A percentile compares a stretch with the other conserved stretches of the same genome.
These are phyloP conservation scores for Cydia amplana DNA, from an alignment of 1,140 invertebrate species.

Conservation along the genomic window DNA sequence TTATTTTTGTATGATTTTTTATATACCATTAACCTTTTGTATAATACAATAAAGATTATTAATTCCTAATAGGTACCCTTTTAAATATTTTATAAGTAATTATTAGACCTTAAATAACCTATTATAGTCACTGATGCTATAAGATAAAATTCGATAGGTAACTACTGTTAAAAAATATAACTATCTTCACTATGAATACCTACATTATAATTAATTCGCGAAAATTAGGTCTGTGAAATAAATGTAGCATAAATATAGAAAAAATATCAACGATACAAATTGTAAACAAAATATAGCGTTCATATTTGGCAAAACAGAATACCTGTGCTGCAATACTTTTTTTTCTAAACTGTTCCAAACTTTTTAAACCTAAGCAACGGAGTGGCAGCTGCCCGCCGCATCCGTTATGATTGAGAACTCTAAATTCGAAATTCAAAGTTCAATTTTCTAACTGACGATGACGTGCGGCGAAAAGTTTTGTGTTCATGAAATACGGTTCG, in stretches of 20 bases:
- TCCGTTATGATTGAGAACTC: slow-evolving; percentile 16
- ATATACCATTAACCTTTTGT: no score
- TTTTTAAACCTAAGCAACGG: slow-evolving; percentile 11
- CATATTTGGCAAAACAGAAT: not conserved
- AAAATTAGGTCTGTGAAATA: no score
- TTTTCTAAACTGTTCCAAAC: not conserved
- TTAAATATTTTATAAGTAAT: not conserved
- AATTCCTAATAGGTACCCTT: no score
- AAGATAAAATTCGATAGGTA: no score
- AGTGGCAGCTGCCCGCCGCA: slow-evolving; percentile 11
- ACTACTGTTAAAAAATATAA: no score
- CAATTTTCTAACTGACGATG: slow-evolving; percentile 19
- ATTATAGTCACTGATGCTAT: not conserved
- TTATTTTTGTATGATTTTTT: no score
- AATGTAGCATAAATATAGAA: no score
- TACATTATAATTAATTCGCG: no score
- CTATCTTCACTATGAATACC: no score
- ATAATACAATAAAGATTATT: no score
- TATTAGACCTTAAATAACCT: not conserved
- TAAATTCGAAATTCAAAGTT: slow-evolving; percentile 17
- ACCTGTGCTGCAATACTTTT: not conserved
- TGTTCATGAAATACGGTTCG: slow-evolving; percentile 18
- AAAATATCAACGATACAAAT: no score
- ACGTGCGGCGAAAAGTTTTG: slow-evolving; percentile 7
- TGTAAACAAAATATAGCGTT: no score